Percentiles rank a stretch among this genome's conserved stretches.
phyloP scores from a whole-genome alignment of 1,140 invertebrate species.

The Idris sp. region DNA sequence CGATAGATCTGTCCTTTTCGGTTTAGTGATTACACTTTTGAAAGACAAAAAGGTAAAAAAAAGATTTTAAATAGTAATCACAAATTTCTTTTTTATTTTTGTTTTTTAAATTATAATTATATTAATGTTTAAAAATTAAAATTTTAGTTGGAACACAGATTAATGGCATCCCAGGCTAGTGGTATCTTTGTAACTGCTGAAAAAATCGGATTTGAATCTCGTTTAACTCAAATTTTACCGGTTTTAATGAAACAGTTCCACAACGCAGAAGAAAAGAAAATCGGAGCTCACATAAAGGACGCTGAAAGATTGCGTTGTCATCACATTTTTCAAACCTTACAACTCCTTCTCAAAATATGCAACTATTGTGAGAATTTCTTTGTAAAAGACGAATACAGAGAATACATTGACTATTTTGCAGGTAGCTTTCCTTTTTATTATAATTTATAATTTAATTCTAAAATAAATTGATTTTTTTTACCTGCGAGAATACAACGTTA shows the following conservation, averaged over 20 bases:
- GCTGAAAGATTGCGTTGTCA: slow-evolving; percentile 80
- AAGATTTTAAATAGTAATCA: too few relatives aligned
- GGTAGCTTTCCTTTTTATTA: slow-evolving; percentile 67
- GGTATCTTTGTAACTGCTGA: slow-evolving; percentile 87
- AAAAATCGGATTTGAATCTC: slow-evolving; percentile 81
- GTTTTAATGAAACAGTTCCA: slow-evolving; percentile 77
- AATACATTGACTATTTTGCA: slow-evolving; percentile 76
- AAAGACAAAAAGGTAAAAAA: slow-evolving; percentile 83
- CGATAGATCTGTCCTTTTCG: slow-evolving; percentile 82
- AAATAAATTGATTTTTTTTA: too few relatives aligned
- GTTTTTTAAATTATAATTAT: slow-evolving; percentile 2
- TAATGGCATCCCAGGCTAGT: slow-evolving; percentile 82
- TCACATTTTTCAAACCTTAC: slow-evolving; percentile 85
- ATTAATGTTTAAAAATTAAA: too few relatives aligned
- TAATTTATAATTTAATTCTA: neutral
- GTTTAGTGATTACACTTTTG: slow-evolving; percentile 83
- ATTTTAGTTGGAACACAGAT: slow-evolving; percentile 73
- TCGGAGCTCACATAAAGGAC: slow-evolving; percentile 70
- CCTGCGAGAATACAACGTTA: too few relatives aligned
- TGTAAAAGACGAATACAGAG: slow-evolving; percentile 74
- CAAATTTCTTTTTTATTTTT: slow-evolving; percentile 1
- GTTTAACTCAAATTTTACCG: slow-evolving; percentile 77
- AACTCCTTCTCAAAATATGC: slow-evolving; percentile 82
- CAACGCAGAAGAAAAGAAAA: slow-evolving; percentile 53
- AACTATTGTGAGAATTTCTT: slow-evolving; percentile 79